A percentile compares a stretch with the other conserved stretches of the same genome.
Evolutionary conservation across 2,113 vertebrate species (phyloP).

Genomic region (Bujurquina vittata): DNA sequence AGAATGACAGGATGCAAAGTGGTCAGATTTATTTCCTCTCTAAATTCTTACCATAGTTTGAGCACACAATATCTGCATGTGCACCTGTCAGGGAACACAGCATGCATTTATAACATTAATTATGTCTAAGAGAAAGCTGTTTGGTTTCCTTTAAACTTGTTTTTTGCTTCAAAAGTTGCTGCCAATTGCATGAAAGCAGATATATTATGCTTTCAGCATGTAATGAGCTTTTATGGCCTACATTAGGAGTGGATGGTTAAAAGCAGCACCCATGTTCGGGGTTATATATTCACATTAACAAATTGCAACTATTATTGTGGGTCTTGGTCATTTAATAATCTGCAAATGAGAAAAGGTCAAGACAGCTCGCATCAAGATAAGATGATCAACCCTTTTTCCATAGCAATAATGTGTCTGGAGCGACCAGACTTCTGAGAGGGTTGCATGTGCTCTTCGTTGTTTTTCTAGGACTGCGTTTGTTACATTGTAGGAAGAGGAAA

Average conservation of each 20-base stretch:
- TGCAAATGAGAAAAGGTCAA: conserved; percentile 8
- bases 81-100: not conserved
- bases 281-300: not conserved
- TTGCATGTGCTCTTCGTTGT: not conserved
- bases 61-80: not conserved
- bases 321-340: not conserved
- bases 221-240: conserved; percentile 19
- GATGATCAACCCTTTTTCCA: not conserved
- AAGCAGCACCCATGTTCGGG: not conserved
- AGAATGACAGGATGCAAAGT: not conserved
- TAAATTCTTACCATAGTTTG: not conserved
- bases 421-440: not conserved
- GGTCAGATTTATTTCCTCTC: not conserved
- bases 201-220: not conserved
- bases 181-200: not conserved
- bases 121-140: not conserved
- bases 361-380: not conserved
- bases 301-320: conserved; percentile 6
- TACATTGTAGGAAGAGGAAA: not conserved
- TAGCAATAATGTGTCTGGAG: not conserved
- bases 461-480: not conserved
- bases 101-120: not conserved
- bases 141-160: not conserved
- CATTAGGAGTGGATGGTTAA: not conserved
- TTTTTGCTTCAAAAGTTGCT: not conserved